phyloP scores from a whole-genome alignment of 2,888 invertebrate species.

The Philereme vetulata region DNA sequence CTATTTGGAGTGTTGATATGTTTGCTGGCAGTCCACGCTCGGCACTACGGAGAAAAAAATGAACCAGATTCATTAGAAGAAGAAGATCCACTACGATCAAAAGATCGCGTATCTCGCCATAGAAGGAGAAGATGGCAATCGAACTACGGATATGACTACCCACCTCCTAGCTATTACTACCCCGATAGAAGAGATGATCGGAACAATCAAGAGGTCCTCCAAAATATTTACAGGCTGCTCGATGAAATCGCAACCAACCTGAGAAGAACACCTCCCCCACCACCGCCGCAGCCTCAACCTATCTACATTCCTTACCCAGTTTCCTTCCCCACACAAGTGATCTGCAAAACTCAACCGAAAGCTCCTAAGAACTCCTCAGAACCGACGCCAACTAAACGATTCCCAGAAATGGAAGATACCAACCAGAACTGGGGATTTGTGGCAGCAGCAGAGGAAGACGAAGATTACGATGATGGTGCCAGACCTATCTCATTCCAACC shows the following conservation, averaged over 20 bases:
- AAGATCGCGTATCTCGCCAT: constrained; percentile 52
- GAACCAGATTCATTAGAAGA: constrained; percentile 45
- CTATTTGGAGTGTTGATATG: constrained; percentile 52
- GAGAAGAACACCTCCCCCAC: constrained; percentile 50
- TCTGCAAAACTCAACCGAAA: constrained; percentile 43
- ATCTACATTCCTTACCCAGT: constrained; percentile 69
- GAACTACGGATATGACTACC: constrained; percentile 60
- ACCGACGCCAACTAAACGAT: constrained; percentile 36
- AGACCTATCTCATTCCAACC: constrained; percentile 67
- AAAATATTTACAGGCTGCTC: constrained; percentile 58
- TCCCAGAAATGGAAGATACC: constrained; percentile 56
- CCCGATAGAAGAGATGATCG: constrained; percentile 57
- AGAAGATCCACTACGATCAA: constrained; percentile 37
- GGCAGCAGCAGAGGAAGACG: constrained; percentile 40
- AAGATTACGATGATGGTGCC: constrained; percentile 50
- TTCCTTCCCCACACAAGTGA: constrained; percentile 50
- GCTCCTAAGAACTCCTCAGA: not conserved
- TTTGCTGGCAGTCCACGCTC: constrained; percentile 50
- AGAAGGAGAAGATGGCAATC: constrained; percentile 59
- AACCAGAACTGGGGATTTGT: constrained; percentile 65
- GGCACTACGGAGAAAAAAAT: constrained; percentile 50
- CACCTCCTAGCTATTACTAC: constrained; percentile 51
- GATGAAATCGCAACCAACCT: constrained; percentile 62
- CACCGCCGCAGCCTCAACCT: constrained; percentile 62
- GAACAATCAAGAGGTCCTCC: constrained; percentile 54